phyloP scores from a whole-genome alignment of 2,113 vertebrate genomes.

The Illadopsis cleaveri region DNA sequence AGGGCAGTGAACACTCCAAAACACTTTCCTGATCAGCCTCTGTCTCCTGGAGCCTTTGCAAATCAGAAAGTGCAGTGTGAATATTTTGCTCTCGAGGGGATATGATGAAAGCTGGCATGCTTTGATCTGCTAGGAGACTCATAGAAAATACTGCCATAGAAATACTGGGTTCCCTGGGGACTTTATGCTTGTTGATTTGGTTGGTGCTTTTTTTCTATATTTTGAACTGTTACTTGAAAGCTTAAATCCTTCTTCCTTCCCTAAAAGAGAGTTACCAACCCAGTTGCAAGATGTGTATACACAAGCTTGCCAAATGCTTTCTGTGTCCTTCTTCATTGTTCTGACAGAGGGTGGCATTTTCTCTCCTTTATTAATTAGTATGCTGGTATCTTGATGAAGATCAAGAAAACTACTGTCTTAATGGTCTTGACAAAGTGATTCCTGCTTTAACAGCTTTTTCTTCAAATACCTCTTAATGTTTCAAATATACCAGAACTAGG shows the following conservation, averaged over 20 bases:
- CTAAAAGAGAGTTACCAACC: not conserved
- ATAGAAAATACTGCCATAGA: not conserved
- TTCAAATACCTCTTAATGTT: not conserved
- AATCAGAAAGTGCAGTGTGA: not conserved
- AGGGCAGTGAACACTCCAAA: not conserved
- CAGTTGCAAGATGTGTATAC: not conserved
- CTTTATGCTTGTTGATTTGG: not conserved
- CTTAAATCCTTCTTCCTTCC: not conserved
- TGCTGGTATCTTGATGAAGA: not conserved
- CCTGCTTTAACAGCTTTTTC: not conserved
- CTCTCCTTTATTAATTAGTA: not conserved
- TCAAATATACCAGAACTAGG: not conserved
- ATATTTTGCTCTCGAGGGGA: fast-evolving
- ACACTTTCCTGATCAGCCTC: not conserved
- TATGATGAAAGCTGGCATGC: not conserved
- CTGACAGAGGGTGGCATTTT: not conserved
- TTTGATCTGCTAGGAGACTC: not conserved
- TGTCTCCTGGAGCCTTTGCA: not conserved
- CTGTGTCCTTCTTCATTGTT: not conserved
- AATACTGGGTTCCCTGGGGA: not conserved
- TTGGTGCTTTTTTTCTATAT: not conserved
- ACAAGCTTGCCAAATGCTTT: not conserved
- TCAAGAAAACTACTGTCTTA: not conserved
- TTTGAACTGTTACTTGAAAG: not conserved
- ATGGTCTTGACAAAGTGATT: not conserved